These are phyloP conservation scores for Synanceia verrucosa DNA, from an alignment of 2,797 vertebrate genomes.

Conservation along the genomic window DNA sequence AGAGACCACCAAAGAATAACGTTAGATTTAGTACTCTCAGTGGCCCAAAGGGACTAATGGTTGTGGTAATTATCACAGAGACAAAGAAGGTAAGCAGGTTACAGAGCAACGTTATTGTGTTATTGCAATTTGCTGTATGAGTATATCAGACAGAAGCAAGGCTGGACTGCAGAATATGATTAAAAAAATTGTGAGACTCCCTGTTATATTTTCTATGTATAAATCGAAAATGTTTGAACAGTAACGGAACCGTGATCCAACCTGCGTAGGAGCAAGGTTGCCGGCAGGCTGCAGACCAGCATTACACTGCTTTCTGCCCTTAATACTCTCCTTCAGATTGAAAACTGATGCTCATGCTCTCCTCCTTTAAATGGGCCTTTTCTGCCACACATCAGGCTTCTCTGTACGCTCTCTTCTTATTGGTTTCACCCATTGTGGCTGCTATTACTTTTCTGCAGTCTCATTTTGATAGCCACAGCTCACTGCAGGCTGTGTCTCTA, in stretches of 20 bases:
- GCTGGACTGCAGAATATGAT: not conserved
- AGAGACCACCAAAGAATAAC: not conserved
- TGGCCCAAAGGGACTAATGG: not conserved
- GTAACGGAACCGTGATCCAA: not conserved
- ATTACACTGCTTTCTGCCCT: conserved; percentile 7
- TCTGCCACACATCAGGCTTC: conserved; percentile 41
- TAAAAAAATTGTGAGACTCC: not conserved
- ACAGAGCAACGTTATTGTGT: not conserved
- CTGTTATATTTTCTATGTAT: conserved; percentile 3
- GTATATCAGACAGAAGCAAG: not conserved
- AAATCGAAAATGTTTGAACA: conserved; percentile 10
- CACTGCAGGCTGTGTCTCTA: conserved; percentile 66
- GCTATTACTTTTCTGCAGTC: conserved; percentile 64
- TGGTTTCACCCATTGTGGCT: conserved; percentile 53
- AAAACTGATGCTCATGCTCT: conserved; percentile 46
- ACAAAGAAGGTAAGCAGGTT: not conserved
- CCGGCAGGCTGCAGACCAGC: not conserved
- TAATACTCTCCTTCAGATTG: conserved; percentile 51
- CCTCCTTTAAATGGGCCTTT: conserved; percentile 51
- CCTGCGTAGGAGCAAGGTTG: conserved; percentile 13
- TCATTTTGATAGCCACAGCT: conserved; percentile 72
- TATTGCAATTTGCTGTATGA: not conserved
- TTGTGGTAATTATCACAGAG: not conserved
- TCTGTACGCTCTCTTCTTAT: conserved; percentile 45
- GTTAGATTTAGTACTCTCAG: no score